These are phyloP conservation scores for Sus cebifrons DNA, from an alignment of 2,797 vertebrate genomes.

Conservation along the genomic window DNA sequence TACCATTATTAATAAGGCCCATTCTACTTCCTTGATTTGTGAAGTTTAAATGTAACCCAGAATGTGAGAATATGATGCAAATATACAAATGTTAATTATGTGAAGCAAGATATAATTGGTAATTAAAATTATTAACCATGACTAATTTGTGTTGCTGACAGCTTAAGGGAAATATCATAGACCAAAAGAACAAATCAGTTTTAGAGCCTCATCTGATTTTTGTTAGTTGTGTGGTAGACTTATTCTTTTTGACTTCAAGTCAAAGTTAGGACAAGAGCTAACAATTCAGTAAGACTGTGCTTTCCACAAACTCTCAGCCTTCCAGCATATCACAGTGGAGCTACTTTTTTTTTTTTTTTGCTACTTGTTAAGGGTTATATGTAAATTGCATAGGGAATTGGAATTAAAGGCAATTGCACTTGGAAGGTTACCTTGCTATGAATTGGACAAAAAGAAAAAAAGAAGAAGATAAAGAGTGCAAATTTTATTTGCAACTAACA, in stretches of 20 bases:
- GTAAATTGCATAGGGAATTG: neutral
- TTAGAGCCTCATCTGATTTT: constrained; percentile 26
- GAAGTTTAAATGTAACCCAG: constrained; percentile 31
- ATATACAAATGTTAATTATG: neutral
- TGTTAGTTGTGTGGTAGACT: constrained; percentile 79
- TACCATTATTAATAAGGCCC: neutral
- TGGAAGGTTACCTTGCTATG: neutral
- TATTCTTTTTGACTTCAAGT: constrained; percentile 79
- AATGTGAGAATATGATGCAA: constrained; percentile 37
- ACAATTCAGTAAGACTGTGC: constrained; percentile 80
- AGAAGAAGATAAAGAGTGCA: constrained; percentile 18
- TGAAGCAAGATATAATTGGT: constrained; percentile 15
- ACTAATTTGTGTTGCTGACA: constrained; percentile 53
- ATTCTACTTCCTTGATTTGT: neutral
- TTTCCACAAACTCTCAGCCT: constrained; percentile 72
- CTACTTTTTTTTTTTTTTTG: neutral
- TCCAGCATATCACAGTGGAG: neutral
- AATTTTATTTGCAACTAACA: neutral
- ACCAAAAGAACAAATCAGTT: constrained; percentile 67
- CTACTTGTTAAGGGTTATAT: neutral
- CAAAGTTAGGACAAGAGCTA: constrained; percentile 72
- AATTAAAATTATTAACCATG: constrained; percentile 52
- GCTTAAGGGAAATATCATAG: neutral
- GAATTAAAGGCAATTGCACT: constrained; percentile 9
- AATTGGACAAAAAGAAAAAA: neutral